Base-by-base conservation (phyloP, 2,888 invertebrate species). In the Microctonus brassicae region DNA sequence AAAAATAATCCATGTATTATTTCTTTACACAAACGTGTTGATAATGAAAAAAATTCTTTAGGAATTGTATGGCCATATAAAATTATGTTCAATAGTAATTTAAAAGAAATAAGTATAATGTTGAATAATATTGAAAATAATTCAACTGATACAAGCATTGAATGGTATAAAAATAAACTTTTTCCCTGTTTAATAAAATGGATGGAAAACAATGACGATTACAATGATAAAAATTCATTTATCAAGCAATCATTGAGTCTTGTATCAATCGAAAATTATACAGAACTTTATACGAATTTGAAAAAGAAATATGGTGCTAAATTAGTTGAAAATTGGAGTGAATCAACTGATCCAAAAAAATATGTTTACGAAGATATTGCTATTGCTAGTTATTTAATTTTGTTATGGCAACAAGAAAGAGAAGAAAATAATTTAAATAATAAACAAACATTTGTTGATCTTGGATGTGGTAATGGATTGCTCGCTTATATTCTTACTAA, bases 401-500 rank as follows among this genome's bases (percentile, higher is more conserved):
- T 94, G 1, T 82, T 97, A 0, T 98, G 97, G 97, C 90, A 92
- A 77, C 85, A 89, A 60, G 91, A 91, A 77, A 87, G 90, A 69
- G 80, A 82, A 6, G 80, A 84, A n/a, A 87, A 82, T 33, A 88
- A 88, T 55, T 69, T 80, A 9, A 74, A 86, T 4, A 79, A 84
- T 72, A 78, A 82, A 76, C 92, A 91, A 81, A 90, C 90, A 2
- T 99, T 98, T 90, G 92, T 97, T 0, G 99, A 99, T 88, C 90
- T 98, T 67, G 99, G 99, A 0, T 99, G 99, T 90, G 99, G 99
- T 0, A 99, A 99, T 90, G 99, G 99, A 13, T 89, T 98, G 29
- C 88, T 99, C 9, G 97, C 97, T 1, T 93, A 95, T 86, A 93
- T 98, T 77, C 89, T 99, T 13, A 91, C 91, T 58, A 90, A 91